phyloP scores from a whole-genome alignment of 1,140 invertebrate species.

The Drosophila willistoni region DNA sequence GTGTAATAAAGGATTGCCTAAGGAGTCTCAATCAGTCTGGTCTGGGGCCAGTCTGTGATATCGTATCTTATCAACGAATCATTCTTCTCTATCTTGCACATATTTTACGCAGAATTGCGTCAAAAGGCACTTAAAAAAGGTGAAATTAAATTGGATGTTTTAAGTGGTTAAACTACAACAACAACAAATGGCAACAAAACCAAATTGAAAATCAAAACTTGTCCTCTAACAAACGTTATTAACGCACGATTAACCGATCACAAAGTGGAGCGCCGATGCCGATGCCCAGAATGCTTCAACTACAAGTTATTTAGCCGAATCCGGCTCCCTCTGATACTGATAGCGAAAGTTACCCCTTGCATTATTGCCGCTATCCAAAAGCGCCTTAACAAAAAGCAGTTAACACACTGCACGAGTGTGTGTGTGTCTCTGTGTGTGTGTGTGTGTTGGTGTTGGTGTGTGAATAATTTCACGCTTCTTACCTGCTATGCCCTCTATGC shows the following conservation, averaged over 20 bases:
- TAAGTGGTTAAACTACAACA: not conserved
- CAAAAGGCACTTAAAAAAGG: not conserved
- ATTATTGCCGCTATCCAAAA: not conserved
- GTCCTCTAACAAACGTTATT: not conserved
- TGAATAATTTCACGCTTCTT: slow-evolving; percentile 62
- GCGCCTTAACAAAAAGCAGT: not conserved
- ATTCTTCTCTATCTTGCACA: not conserved
- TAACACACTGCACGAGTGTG: not conserved
- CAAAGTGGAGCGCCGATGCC: not conserved
- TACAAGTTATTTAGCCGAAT: not conserved
- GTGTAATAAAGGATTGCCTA: slow-evolving; percentile 1
- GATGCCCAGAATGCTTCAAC: not conserved
- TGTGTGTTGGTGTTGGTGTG: slow-evolving; percentile 19
- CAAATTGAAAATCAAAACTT: not conserved
- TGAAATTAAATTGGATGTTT: not conserved
- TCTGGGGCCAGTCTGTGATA: slow-evolving; percentile 6
- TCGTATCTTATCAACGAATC: slow-evolving; percentile 10
- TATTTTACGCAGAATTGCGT: not conserved
- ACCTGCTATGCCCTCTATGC: slow-evolving; percentile 28
- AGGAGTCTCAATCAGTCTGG: not conserved
- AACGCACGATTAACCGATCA: slow-evolving; percentile 3
- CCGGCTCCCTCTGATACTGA: not conserved
- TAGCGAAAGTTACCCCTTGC: slow-evolving; percentile 3
- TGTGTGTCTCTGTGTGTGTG: not conserved
- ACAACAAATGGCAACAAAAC: not conserved